phyloP scores from a whole-genome alignment of 2,888 invertebrate species.

The Phragmatobia fuliginosa region DNA sequence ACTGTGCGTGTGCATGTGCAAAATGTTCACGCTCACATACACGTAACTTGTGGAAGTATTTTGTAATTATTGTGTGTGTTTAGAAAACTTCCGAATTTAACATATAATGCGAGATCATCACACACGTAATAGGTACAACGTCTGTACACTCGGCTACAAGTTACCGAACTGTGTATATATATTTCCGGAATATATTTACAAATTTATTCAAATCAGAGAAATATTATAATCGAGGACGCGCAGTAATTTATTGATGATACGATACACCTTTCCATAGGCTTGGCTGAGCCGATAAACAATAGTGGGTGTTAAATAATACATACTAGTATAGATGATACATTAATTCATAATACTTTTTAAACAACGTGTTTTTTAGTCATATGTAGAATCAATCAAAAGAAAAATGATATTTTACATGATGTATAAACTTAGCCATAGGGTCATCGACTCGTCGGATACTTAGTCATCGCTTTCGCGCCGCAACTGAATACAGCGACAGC shows the following conservation, averaged over 20 bases:
- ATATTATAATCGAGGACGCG: neutral
- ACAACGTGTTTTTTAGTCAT: neutral
- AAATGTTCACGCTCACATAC: conserved; percentile 28
- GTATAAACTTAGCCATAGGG: conserved; percentile 54
- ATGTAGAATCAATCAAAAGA: neutral
- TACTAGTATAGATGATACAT: neutral
- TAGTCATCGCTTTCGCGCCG: conserved; percentile 62
- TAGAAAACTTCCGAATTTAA: conserved; percentile 44
- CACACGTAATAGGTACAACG: conserved; percentile 27
- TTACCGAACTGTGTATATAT: neutral
- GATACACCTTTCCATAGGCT: conserved; percentile 7
- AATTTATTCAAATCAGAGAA: conserved; percentile 3
- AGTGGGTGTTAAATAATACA: neutral
- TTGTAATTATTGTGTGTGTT: conserved; percentile 50
- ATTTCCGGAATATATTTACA: neutral
- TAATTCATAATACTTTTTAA: neutral
- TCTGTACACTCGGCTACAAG: conserved; percentile 4
- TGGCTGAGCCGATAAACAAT: neutral
- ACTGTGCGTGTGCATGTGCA: conserved; percentile 23
- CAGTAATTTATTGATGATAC: neutral
- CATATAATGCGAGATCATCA: conserved; percentile 34
- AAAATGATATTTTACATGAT: conserved; percentile 7
- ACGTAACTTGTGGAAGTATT: conserved; percentile 54
- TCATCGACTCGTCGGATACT: conserved; percentile 58
- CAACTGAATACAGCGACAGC: conserved; percentile 40